These are phyloP conservation scores for Habroteleia sp. DNA, from an alignment of 2,888 invertebrate genomes.

Conservation along the genomic window DNA sequence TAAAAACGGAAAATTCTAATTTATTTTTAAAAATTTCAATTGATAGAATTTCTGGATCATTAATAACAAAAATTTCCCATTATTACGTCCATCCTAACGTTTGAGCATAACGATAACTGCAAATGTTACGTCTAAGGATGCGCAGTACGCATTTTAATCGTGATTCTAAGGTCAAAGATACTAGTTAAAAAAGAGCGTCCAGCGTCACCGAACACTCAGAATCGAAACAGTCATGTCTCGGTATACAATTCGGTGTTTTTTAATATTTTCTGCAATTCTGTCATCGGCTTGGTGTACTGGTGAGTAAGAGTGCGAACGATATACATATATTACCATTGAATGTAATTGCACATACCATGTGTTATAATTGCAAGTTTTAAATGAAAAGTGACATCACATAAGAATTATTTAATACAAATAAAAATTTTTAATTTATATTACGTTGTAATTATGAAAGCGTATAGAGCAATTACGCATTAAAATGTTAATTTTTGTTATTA, in stretches of 20 bases:
- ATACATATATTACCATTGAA: neutral
- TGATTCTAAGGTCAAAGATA: slow-evolving; percentile 75
- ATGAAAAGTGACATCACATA: slow-evolving; percentile 30
- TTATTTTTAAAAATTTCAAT: neutral
- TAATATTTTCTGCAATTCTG: slow-evolving; percentile 50
- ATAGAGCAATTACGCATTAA: no score
- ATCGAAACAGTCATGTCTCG: slow-evolving; percentile 71
- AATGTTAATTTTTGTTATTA: no score
- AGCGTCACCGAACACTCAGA: slow-evolving; percentile 70
- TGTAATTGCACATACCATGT: no score
- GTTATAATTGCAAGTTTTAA: slow-evolving; percentile 23
- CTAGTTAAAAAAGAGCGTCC: slow-evolving; percentile 78
- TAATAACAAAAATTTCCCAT: slow-evolving; percentile 41
- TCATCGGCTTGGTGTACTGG: slow-evolving; percentile 66
- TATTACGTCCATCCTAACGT: slow-evolving; percentile 10
- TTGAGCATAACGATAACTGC: slow-evolving; percentile 40
- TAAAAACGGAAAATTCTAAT: neutral
- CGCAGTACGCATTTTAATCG: slow-evolving; percentile 74
- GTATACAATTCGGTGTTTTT: slow-evolving; percentile 62
- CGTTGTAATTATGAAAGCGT: no score
- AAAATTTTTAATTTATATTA: no score
- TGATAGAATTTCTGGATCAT: slow-evolving; percentile 10
- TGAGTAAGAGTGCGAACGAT: slow-evolving; percentile 65
- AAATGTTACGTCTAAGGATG: slow-evolving; percentile 61
- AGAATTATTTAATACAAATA: neutral